Conservation (phyloP, 2,888 invertebrate species). For the Acleris cristana region DNA sequence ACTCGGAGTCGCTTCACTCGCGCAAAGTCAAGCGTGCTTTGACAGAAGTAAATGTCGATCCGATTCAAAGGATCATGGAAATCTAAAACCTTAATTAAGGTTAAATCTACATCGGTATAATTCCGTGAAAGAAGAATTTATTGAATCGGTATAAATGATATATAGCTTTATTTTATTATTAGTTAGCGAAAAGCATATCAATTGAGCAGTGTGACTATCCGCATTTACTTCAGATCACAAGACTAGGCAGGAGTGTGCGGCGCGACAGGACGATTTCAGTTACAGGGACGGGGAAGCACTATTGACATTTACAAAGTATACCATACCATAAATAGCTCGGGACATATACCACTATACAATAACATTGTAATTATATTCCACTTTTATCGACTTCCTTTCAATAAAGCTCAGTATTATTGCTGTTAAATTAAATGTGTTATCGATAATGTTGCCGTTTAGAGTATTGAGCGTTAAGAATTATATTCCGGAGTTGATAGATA, state of each 20-base stretch:
- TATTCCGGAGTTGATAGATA: conserved; percentile 62
- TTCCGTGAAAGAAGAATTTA: conserved; percentile 29
- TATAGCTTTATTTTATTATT: conserved; percentile 46
- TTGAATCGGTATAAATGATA: conserved; percentile 21
- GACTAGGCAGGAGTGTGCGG: conserved; percentile 62
- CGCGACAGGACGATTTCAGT: conserved; percentile 75
- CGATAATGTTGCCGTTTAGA: conserved; percentile 52
- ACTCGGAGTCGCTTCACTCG: conserved; percentile 47
- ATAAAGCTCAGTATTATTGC: conserved; percentile 70
- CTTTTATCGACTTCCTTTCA: conserved; percentile 47
- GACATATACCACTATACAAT: conserved; percentile 53
- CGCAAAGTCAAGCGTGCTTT: conserved; percentile 45
- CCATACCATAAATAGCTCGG: conserved; percentile 50
- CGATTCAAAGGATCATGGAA: conserved; percentile 36
- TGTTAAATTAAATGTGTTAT: conserved; percentile 57
- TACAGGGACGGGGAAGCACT: conserved; percentile 79
- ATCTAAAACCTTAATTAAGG: conserved; percentile 43
- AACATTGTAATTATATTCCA: conserved; percentile 63
- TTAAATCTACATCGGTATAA: conserved; percentile 44
- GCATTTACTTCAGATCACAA: conserved; percentile 69
- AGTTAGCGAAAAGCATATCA: conserved; percentile 48
- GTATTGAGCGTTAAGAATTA: conserved; percentile 61
- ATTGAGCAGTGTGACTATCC: conserved; percentile 41
- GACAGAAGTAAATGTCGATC: conserved; percentile 66
- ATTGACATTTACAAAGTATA: conserved; percentile 51